phyloP scores from a whole-genome alignment of 1,140 invertebrate species.

The Drosophila tani region DNA sequence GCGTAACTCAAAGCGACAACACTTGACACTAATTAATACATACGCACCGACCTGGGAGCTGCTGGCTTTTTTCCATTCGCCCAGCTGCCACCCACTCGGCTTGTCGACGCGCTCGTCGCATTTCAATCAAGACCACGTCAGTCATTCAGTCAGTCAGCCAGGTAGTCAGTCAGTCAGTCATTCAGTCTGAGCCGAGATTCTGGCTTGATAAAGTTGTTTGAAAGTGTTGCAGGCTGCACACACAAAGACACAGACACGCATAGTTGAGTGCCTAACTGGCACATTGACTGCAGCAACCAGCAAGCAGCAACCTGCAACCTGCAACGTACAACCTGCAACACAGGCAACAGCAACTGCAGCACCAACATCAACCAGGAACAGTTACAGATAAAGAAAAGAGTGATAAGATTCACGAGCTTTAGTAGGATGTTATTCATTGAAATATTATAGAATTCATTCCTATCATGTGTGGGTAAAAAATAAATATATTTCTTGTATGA shows the following conservation, averaged over 20 bases:
- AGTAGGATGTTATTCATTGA: no score
- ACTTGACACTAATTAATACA: conserved; percentile 84
- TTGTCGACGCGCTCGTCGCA: conserved; percentile 74
- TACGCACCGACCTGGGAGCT: conserved; percentile 63
- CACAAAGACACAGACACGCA: conserved; percentile 54
- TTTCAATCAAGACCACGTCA: conserved; percentile 80
- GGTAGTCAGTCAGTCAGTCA: conserved; percentile 46
- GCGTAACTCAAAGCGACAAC: conserved; percentile 83
- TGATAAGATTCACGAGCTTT: neutral
- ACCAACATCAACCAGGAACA: conserved; percentile 1
- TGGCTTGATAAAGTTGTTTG: conserved; percentile 79
- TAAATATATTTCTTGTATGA: neutral
- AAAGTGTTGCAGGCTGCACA: conserved; percentile 73
- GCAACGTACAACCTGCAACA: conserved; percentile 18
- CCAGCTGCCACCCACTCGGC: conserved; percentile 71
- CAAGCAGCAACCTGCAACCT: conserved; percentile 6
- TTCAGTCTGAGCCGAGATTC: conserved; percentile 63
- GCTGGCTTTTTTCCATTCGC: neutral
- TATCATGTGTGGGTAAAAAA: neutral
- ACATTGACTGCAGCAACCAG: conserved; percentile 51
- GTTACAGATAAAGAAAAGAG: conserved; percentile 2
- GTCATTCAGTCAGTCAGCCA: conserved; percentile 54
- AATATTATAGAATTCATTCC: neutral
- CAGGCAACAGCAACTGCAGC: neutral
- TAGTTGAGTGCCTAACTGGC: conserved; percentile 74